Evolutionary conservation across 1,140 invertebrate species (phyloP).

Genomic region (Drosophila nannoptera): DNA sequence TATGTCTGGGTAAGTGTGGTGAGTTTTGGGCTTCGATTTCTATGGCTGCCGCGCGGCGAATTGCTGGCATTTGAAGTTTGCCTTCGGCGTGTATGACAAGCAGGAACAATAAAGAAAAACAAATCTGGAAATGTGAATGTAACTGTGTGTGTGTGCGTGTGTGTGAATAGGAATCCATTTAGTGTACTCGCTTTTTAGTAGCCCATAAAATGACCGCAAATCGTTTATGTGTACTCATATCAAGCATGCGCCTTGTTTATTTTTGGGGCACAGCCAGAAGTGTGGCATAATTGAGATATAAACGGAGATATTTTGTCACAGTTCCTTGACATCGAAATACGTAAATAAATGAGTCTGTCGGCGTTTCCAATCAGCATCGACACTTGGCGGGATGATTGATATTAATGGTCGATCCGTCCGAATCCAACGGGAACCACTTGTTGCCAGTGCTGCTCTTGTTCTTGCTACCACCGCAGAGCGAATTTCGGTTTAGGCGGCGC

Average conservation of each 20-base stretch:
- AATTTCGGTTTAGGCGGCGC: slow-evolving; percentile 21
- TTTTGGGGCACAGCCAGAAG: slow-evolving; percentile 27
- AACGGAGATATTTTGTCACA: slow-evolving; percentile 23
- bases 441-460: slow-evolving; percentile 5
- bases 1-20: slow-evolving; percentile 35
- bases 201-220: slow-evolving; percentile 26
- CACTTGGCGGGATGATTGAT: slow-evolving; percentile 41
- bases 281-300: slow-evolving; percentile 51
- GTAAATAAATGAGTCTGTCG: slow-evolving; percentile 47
- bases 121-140: slow-evolving; percentile 37
- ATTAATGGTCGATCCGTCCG: slow-evolving; percentile 50
- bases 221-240: slow-evolving; percentile 3
- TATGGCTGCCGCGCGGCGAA: slow-evolving; percentile 46
- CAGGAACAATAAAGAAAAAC: slow-evolving; percentile 6
- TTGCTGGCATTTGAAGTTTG: slow-evolving; percentile 16
- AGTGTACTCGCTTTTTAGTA: slow-evolving; percentile 28
- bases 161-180: slow-evolving; percentile 1
- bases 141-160: slow-evolving; percentile 22
- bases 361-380: slow-evolving; percentile 61
- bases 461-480: slow-evolving; percentile 15
- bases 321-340: slow-evolving; percentile 55
- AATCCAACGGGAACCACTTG: slow-evolving; percentile 17
- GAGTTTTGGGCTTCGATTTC: slow-evolving; percentile 41
- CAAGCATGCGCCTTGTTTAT: slow-evolving; percentile 35
- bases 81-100: slow-evolving; percentile 27